Evolutionary conservation across 2,888 invertebrate genomes (phyloP), one percentile per base, ranked within the genome.

Genomic region (Tiphia femorata): DNA sequence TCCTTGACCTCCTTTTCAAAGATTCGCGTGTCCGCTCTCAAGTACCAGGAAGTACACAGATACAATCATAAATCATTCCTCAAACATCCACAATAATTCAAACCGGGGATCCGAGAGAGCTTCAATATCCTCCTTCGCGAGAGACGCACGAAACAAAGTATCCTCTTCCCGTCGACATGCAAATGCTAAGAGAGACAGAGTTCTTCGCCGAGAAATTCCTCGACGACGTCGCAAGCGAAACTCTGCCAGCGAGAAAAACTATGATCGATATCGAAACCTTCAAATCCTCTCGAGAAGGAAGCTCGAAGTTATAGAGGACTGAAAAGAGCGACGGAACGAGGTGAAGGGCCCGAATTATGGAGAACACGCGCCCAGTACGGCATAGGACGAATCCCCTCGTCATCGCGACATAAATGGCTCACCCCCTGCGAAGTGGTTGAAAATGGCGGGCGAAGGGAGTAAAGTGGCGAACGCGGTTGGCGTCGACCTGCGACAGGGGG

Each of bases 291-390:
- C n/a, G n/a, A n/a, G n/a, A n/a, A n/a, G n/a, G n/a, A n/a, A 33
- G 25, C 49, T 33, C 16, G 35, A 49, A 65, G 52, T 62, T 58
- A 52, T 57, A 48, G 56, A 55, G n/a, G 54, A 42, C 20, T n/a
- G n/a, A n/a, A n/a, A n/a, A n/a, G n/a, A n/a, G n/a, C n/a, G n/a
- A n/a, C n/a, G n/a, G n/a, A n/a, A n/a, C n/a, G n/a, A n/a, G 25
- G 52, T 33, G 51, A 55, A 53, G 50, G 55, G 44, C 23, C 47
- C 20, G 46, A 55, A 64, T 67, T 64, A 67, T 59, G 54, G 57
- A 40, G 25, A 35, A 44, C 52, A 62, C 54, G 55, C 51, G 60
- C 30, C 33, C 14, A n/a, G 33, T 33, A 3, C 29, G 17, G 16
- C 17, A 19, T 37, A 17, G 23, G 27, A 43, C 42, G 42, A 43